Evolutionary conservation across 2,797 vertebrate species (phyloP), one percentile per base, ranked within the genome.

Genomic region (Hybognathus amarus): DNA sequence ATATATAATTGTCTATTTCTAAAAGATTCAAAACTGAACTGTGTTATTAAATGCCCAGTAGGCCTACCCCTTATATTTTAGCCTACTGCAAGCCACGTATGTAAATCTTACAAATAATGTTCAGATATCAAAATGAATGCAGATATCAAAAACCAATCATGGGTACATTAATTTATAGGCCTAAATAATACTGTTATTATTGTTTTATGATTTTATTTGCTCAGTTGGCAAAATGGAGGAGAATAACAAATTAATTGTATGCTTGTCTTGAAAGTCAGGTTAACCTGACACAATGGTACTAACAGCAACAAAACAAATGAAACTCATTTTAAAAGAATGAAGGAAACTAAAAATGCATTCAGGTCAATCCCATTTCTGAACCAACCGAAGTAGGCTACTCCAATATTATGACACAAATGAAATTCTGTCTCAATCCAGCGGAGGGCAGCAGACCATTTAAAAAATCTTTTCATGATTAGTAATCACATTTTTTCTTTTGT

Each of bases 401-500:
- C 9, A 71, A 1, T 52, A 22, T 73, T 52, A 52, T 15, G 47
- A 30, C 59, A 78, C 24, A 74, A 33, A 50, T 86, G 45, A 38
- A 70, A 64, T 71, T 92, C 94, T 92, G 82, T 94, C 95, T 86
- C 88, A 36, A 92, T 83, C 91, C 93, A 95, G 90, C 94, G 94
- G 91, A 96, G 94, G 64, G 94, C 94, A 47, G 94, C 94, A 85
- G 83, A 93, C 13, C 61, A n/a, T n/a, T n/a, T n/a, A n/a, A n/a
- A n/a, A n/a, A n/a, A n/a, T n/a, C n/a, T n/a, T n/a, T n/a, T n/a
- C n/a, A n/a, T n/a, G n/a, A n/a, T n/a, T n/a, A n/a, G n/a, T n/a
- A n/a, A n/a, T n/a, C n/a, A n/a, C n/a, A n/a, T n/a, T n/a, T n/a
- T n/a, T n/a, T n/a, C n/a, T n/a, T n/a, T n/a, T n/a, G n/a, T n/a